Evolutionary conservation across 1,140 invertebrate genomes (phyloP).

Genomic region (Bombus breviceps): DNA sequence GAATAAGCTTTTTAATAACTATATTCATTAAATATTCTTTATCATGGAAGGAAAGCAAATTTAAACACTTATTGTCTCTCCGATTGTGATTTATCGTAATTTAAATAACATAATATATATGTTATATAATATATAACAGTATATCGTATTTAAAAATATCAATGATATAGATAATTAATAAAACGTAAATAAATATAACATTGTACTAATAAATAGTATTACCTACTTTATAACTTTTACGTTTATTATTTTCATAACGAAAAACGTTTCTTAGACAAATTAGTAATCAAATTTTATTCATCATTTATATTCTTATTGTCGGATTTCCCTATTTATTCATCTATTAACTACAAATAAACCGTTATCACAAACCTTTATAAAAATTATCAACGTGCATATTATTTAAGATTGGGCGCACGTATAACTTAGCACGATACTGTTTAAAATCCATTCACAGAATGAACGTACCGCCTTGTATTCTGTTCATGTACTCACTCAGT

Average conservation of each 20-base stretch:
- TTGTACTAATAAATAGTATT: background rate
- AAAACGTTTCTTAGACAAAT: background rate
- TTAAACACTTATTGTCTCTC: background rate
- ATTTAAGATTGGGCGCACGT: conserved; percentile 10
- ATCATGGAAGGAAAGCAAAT: background rate
- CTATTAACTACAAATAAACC: too few species aligned
- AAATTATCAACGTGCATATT: background rate
- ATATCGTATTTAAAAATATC: background rate
- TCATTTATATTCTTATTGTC: too few species aligned
- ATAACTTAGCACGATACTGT: conserved; percentile 66
- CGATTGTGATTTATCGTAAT: background rate
- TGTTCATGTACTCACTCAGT: conserved; percentile 80
- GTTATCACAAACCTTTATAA: background rate
- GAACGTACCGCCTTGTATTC: conserved; percentile 78
- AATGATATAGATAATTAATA: background rate
- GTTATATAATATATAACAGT: too few species aligned
- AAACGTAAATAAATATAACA: background rate
- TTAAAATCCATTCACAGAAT: conserved; percentile 80
- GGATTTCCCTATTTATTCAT: too few species aligned
- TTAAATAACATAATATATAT: background rate
- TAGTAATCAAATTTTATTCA: too few species aligned
- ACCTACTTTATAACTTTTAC: too few species aligned
- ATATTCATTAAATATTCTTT: background rate
- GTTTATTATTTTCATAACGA: background rate
- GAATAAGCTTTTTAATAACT: background rate